Conservation (phyloP, 2,888 invertebrate species). For the Drosophila differens region DNA sequence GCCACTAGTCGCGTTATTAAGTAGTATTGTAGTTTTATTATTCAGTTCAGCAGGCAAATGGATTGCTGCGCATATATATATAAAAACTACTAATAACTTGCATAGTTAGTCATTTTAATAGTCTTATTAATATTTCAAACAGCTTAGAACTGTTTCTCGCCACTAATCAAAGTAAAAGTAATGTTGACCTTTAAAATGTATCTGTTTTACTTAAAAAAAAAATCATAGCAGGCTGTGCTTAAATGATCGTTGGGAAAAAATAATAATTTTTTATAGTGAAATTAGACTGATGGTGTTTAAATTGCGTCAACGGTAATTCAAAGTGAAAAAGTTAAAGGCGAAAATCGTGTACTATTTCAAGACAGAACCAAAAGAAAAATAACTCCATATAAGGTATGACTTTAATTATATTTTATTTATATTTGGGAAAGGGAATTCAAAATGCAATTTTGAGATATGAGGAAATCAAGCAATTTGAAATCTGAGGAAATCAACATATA, state of each 20-base stretch:
- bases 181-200: neutral
- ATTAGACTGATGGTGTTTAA: neutral
- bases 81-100: slow-evolving; percentile 38
- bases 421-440: neutral
- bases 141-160: neutral
- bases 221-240: neutral
- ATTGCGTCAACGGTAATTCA: neutral
- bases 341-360: neutral
- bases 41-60: slow-evolving; percentile 22
- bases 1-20: slow-evolving; percentile 28
- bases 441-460: neutral
- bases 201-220: neutral
- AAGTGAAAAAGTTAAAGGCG: neutral
- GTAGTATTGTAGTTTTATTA: slow-evolving; percentile 31
- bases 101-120: neutral
- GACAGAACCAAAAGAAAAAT: neutral
- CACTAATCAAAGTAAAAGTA: neutral
- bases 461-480: neutral
- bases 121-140: slow-evolving; percentile 29
- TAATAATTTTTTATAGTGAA: neutral
- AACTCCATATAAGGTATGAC: neutral
- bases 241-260: neutral
- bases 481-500: neutral
- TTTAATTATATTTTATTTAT: neutral
- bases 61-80: slow-evolving; percentile 50